Evolutionary conservation across 2,113 vertebrate genomes (phyloP).

Genomic region (Perognathus longimembris): DNA sequence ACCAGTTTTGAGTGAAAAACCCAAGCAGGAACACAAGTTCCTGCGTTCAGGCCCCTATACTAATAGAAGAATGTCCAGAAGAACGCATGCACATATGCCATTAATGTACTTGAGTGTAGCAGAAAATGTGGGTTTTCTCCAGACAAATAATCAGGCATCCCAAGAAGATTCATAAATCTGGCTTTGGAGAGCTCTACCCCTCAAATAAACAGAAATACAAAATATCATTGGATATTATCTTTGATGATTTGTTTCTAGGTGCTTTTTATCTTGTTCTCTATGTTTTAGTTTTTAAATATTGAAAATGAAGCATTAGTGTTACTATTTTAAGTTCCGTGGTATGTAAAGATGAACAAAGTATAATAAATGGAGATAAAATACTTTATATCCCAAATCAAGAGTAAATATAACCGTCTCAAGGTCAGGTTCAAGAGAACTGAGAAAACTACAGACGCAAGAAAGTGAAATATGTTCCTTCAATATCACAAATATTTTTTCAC

Average conservation of each 20-base stretch:
- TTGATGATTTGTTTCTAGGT: not conserved
- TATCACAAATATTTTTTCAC: not conserved
- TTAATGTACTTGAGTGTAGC: not conserved
- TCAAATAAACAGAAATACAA: not conserved
- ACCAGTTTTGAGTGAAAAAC: no score
- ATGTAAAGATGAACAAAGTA: not conserved
- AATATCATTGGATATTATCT: not conserved
- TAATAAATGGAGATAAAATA: not conserved
- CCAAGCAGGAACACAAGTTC: no score
- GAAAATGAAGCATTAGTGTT: not conserved
- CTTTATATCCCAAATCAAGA: not conserved
- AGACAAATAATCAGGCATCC: not conserved
- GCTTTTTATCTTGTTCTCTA: not conserved
- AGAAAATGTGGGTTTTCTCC: not conserved
- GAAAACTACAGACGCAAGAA: not conserved
- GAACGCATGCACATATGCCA: not conserved
- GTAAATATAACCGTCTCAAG: not conserved
- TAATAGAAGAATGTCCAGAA: not conserved
- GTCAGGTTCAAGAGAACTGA: not conserved
- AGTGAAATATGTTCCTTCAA: not conserved
- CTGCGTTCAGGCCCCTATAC: not conserved
- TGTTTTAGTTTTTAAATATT: not conserved
- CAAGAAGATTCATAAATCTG: not conserved
- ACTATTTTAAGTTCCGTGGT: not conserved
- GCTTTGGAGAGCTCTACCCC: not conserved